These are phyloP conservation scores for Gymnosoma rotundatum DNA, from an alignment of 2,888 invertebrate genomes.

Conservation along the genomic window DNA sequence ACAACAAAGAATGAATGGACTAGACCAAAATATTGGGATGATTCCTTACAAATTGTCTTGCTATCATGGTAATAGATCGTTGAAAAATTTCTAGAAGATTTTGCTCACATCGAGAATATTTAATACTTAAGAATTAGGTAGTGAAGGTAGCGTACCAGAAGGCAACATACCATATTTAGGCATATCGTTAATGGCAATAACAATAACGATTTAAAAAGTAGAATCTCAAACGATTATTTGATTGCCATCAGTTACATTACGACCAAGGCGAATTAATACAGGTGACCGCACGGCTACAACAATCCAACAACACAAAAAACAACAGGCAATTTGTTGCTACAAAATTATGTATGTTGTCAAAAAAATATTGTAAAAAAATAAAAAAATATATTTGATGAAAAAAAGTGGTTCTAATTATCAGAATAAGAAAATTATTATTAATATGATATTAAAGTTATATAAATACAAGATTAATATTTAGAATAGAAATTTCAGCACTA, in stretches of 20 bases:
- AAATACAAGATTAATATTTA: too few relatives aligned
- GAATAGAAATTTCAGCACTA: too few relatives aligned
- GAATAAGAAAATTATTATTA: too few relatives aligned
- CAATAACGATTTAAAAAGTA: slow-evolving; percentile 30
- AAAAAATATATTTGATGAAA: too few relatives aligned
- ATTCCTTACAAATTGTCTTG: slow-evolving; percentile 42
- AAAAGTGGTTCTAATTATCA: too few relatives aligned
- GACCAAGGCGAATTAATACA: too few relatives aligned
- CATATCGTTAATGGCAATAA: slow-evolving; percentile 63
- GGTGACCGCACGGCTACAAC: too few relatives aligned
- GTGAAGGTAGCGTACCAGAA: slow-evolving; percentile 50
- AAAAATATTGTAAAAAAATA: too few relatives aligned
- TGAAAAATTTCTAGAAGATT: slow-evolving; percentile 28
- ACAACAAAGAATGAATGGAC: slow-evolving; percentile 59
- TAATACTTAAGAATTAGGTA: slow-evolving; percentile 57
- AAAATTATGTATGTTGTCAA: too few relatives aligned
- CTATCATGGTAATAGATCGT: slow-evolving; percentile 42
- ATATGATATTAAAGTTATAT: too few relatives aligned
- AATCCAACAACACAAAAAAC: too few relatives aligned
- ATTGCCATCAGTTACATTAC: slow-evolving; percentile 23
- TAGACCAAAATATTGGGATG: slow-evolving; percentile 55
- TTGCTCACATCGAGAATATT: slow-evolving; percentile 5
- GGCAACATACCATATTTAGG: slow-evolving; percentile 45
- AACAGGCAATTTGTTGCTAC: too few relatives aligned
- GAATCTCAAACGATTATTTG: slow-evolving; percentile 61